Conservation (phyloP, 2,113 vertebrate species). For the Nematolebias whitei region DNA sequence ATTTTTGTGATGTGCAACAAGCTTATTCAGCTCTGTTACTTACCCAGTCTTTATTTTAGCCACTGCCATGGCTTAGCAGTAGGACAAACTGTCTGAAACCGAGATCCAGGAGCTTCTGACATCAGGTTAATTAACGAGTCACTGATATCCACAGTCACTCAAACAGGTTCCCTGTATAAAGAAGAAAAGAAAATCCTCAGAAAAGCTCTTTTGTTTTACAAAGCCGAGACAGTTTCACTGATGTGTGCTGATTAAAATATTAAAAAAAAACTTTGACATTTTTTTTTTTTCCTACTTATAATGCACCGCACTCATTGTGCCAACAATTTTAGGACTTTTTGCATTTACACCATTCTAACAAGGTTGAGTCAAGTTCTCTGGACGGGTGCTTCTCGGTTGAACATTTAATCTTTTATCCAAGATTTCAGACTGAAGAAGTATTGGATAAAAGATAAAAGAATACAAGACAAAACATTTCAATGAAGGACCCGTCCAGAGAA, state of each 20-base stretch:
- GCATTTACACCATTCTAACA: too few species aligned
- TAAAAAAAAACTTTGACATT: neutral
- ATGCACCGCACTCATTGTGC: neutral
- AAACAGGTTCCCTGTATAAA: neutral
- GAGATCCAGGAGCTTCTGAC: slow-evolving; percentile 42
- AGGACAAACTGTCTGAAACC: slow-evolving; percentile 55
- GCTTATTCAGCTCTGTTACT: slow-evolving; percentile 77
- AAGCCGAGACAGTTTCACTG: too few species aligned
- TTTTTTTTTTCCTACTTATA: neutral
- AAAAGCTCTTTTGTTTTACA: too few species aligned
- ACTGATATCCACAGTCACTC: slow-evolving; percentile 21
- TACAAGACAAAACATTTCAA: too few species aligned
- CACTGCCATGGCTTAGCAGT: slow-evolving; percentile 52
- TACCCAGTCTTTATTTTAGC: slow-evolving; percentile 54
- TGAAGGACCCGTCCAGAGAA: too few species aligned
- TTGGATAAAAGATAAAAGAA: too few species aligned
- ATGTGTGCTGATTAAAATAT: too few species aligned
- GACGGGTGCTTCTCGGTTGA: too few species aligned
- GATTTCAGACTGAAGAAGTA: too few species aligned
- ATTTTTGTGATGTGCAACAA: slow-evolving; percentile 49
- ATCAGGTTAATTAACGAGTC: slow-evolving; percentile 59
- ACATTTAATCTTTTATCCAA: too few species aligned
- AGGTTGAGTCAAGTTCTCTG: too few species aligned
- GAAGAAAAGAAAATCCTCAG: neutral
- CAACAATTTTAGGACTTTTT: neutral